Evolutionary conservation across 2,113 vertebrate species (phyloP), one percentile per base, ranked within the genome.

Genomic region (Benitochromis conjunctus): DNA sequence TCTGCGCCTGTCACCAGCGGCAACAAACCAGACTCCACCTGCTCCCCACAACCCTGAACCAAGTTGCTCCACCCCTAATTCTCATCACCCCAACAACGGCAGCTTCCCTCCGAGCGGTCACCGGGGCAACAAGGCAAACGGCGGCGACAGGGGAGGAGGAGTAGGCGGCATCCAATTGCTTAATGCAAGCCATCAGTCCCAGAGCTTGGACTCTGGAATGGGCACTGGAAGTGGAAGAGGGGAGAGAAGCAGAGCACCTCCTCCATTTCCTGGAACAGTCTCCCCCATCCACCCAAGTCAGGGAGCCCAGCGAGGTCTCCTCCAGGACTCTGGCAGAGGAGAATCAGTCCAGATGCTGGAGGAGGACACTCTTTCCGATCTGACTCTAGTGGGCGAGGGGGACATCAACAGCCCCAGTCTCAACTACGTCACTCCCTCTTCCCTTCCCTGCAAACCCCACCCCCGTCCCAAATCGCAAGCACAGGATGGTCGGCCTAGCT

Each of bases 361-460:
- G 92, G 98, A 98, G 84, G 98, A 98, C 86, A 95, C 97, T 1
- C 90, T 96, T 87, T 97, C 97, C 12, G 98, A 99, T 91, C 95
- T 98, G 94, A 98, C 97, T 90, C 96, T 98, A 48, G 97, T 98
- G 77, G 98, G 97, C 82, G 98, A 99, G 94, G 98, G 97, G 74
- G 97, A 99, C 92, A 98, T 99, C 81, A 96, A 95, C 90, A 98
- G 98, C 94, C 98, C 98, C 48, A 97, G 96, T 96, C 97, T 97
- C 95, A 97, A 96, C 81, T 96, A 99, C 82, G 91, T 99, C 81
- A 97, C 97, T 1, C 96, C 96, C 3, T 95, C 96, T 5, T 93
- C 97, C 9, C 36, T 92, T 38, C 95, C 94, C 85, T 95, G 80
- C 94, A 96, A 93, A 89, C 78, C 91, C 94, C 77, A 88, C 69